phyloP scores from a whole-genome alignment of 92 coral and sea anemone genomes.

The Hydrozoanthus gracilis region DNA sequence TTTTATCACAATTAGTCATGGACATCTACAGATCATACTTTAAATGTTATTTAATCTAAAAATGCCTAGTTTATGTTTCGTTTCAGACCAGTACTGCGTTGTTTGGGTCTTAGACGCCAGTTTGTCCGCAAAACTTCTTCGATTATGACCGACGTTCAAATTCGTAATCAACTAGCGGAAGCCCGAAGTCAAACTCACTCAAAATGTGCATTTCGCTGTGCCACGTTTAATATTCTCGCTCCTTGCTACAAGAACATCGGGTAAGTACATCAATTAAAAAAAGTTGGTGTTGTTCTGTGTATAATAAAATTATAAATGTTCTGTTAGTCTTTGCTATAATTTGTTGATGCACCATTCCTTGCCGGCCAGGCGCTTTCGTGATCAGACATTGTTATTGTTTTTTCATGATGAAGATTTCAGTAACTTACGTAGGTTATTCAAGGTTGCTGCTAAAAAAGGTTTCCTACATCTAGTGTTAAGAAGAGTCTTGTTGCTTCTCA shows the following conservation, averaged over 20 bases:
- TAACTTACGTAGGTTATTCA: no score
- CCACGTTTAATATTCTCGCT: slow-evolving; percentile 44
- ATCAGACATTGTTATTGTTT: no score
- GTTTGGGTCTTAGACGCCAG: slow-evolving; percentile 38
- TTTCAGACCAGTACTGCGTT: slow-evolving; percentile 34
- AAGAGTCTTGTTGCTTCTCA: no score
- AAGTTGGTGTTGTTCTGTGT: background rate
- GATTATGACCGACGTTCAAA: slow-evolving; percentile 28
- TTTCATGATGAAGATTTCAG: no score
- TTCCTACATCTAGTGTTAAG: no score
- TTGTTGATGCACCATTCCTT: no score
- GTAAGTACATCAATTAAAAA: background rate
- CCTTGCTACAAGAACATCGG: slow-evolving; percentile 47
- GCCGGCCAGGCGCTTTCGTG: no score
- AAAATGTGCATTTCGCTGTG: slow-evolving; percentile 47
- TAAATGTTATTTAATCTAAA: background rate
- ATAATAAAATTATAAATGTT: background rate
- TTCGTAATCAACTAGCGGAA: background rate
- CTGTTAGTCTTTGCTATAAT: background rate
- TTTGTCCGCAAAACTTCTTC: slow-evolving; percentile 17
- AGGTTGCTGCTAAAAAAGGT: no score
- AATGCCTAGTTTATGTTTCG: slow-evolving; percentile 49
- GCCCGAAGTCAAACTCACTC: background rate
- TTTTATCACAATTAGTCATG: background rate
- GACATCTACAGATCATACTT: background rate